phyloP scores from a whole-genome alignment of 2,113 vertebrate genomes.

The Prionailurus bengalensis region DNA sequence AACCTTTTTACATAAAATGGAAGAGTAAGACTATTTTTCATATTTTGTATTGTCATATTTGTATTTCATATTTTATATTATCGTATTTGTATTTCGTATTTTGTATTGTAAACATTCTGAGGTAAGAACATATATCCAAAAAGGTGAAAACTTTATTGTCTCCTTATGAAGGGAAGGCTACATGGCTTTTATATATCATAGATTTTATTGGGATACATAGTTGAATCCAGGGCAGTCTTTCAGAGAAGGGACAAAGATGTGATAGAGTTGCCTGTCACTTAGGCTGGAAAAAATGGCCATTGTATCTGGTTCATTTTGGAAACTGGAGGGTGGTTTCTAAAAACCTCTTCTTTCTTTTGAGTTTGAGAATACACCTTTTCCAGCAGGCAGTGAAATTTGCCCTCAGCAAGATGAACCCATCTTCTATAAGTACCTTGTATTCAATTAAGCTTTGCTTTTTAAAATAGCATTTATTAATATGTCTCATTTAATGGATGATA shows the following conservation, averaged over 20 bases:
- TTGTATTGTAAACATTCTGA: background rate
- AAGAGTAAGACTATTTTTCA: background rate
- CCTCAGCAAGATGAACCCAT: background rate
- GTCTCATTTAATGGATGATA: constrained; percentile 32
- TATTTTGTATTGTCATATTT: background rate
- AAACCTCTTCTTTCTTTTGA: background rate
- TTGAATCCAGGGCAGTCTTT: background rate
- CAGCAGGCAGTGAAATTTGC: background rate
- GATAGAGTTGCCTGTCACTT: background rate
- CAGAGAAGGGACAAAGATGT: background rate
- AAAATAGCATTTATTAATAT: constrained; percentile 50
- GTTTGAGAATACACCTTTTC: background rate
- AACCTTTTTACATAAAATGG: background rate
- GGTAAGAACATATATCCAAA: background rate
- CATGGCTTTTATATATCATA: background rate
- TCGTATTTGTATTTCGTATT: background rate
- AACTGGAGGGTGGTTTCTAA: background rate
- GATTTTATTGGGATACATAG: background rate
- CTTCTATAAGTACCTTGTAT: background rate
- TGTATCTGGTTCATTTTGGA: background rate
- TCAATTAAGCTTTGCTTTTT: constrained; percentile 9
- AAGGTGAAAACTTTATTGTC: background rate
- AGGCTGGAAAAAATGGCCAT: background rate
- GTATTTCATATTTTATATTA: no score
- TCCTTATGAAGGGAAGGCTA: background rate